Evolutionary conservation across 2,797 vertebrate genomes (phyloP), one percentile per base, ranked within the genome.

Genomic region (Channa striata): DNA sequence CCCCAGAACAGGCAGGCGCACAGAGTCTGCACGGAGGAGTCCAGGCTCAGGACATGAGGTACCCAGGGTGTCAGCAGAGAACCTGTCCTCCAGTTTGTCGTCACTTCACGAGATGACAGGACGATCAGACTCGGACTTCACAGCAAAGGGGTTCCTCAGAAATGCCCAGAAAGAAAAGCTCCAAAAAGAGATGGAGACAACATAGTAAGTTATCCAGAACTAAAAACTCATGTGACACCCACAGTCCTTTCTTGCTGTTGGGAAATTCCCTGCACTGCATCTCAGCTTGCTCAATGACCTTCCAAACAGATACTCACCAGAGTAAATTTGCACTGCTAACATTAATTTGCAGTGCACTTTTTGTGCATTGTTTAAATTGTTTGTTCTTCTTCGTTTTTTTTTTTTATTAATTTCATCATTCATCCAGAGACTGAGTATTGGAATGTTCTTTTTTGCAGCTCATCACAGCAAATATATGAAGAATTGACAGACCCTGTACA

Each of bases 51-150:
- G 86, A 51, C 89, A 93, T 36, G 92, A 94, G 4, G 96, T 97
- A 13, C 96, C 97, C 1, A 82, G 97, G 12, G 97, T 97, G 65
- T 97, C 95, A 0, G 95, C 96, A 70, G 97, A 99, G 81, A 97
- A 98, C 1, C 90, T 96, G 62, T 98, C 96, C 76, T 93, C 92
- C 52, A 96, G 95, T 85, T 94, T 94, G 71, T 96, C 96, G 49
- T 95, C 94, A 0, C 95, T 97, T 64, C 95, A 94, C 20, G 96
- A 97, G 66, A 86, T 85, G 11, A 82, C 88, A 50, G 90, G 92
- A 65, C 94, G 85, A 82, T 81, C 78, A 0, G 95, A 95, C n/a
- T 90, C 87, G 14, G 95, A 94, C 33, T 60, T 71, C 8, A 89
- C 90, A 5, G 89, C 90, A 76, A 62, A 88, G 56, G 92, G 92